Conservation (phyloP, 2,797 vertebrate genomes). For the Cyclura pinguis region DNA sequence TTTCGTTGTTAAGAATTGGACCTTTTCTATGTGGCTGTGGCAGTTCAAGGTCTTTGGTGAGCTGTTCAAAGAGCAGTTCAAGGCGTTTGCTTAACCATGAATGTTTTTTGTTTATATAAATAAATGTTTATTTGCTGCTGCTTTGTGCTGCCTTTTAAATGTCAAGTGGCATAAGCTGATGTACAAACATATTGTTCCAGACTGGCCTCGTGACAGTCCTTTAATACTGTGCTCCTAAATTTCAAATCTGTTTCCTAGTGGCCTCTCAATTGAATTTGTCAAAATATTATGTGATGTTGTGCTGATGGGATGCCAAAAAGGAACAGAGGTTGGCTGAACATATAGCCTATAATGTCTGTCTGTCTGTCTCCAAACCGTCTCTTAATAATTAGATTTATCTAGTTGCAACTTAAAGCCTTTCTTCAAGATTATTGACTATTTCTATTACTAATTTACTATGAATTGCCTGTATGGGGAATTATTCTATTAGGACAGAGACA, state of each 20-base stretch:
- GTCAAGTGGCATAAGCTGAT: not conserved
- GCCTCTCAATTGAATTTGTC: not conserved
- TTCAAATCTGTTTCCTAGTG: not conserved
- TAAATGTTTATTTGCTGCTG: not conserved
- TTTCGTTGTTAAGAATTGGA: not conserved
- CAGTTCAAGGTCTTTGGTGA: not conserved
- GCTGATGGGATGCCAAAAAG: not conserved
- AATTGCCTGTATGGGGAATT: not conserved
- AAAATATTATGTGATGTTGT: not conserved
- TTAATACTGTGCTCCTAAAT: not conserved
- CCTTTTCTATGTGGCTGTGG: not conserved
- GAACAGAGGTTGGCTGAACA: not conserved
- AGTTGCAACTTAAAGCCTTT: not conserved
- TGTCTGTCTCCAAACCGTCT: not conserved
- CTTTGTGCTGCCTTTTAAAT: not conserved
- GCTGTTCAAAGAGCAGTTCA: no score
- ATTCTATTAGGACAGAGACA: not conserved
- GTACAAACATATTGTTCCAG: not conserved
- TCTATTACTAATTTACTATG: not conserved
- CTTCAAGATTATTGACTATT: not conserved
- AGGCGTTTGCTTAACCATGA: not conserved
- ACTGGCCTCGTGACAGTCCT: not conserved
- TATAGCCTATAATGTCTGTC: not conserved
- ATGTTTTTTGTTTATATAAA: not conserved
- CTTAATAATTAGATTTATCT: not conserved